Evolutionary conservation across 2,888 invertebrate genomes (phyloP), one percentile per base, ranked within the genome.

Genomic region (Drosophila pullipes): DNA sequence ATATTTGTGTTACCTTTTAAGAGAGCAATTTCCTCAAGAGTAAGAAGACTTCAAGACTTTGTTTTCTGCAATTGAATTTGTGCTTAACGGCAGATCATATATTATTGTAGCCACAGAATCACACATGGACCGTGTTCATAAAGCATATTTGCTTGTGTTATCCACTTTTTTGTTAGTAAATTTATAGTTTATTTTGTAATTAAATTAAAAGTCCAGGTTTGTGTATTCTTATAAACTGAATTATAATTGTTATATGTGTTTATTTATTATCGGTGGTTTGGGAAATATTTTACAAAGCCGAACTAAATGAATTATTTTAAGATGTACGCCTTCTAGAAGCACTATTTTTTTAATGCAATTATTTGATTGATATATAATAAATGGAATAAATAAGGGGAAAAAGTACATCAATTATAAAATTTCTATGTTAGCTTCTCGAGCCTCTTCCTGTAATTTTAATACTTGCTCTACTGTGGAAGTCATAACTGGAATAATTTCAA

Each of bases 271-370:
- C 0, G 1, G 39, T n/a, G 39, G 4, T 10, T 39, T 39, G 0
- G 1, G n/a, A 39, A n/a, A 39, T 10, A n/a, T 39, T 18, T 7
- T 39, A 16, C 18, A 18, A 18, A 39, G 3, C 0, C 1, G 39
- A 39, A 39, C 7, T 1, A 39, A 18, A 9, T 9, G 3, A 9
- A 18, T 39, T 39, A 18, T n/a, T 39, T 10, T 0, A 3, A 9
- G 4, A 10, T n/a, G 0, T 0, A n/a, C 10, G 39, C 0, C 0
- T 10, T 4, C 39, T 4, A 1, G 5, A 41, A 4, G 4, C 4
- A 41, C 11, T 2, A n/a, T 41, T 41, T 11, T 41, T 11, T 0
- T n/a, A 11, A 22, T n/a, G 1, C n/a, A 41, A 2, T 18, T 18
- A 18, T 37, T 37, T 16, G 2, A 16, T 37, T 37, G 0, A 16